Base-by-base conservation (phyloP, 2,797 vertebrate species). In the Antrozous pallidus region DNA sequence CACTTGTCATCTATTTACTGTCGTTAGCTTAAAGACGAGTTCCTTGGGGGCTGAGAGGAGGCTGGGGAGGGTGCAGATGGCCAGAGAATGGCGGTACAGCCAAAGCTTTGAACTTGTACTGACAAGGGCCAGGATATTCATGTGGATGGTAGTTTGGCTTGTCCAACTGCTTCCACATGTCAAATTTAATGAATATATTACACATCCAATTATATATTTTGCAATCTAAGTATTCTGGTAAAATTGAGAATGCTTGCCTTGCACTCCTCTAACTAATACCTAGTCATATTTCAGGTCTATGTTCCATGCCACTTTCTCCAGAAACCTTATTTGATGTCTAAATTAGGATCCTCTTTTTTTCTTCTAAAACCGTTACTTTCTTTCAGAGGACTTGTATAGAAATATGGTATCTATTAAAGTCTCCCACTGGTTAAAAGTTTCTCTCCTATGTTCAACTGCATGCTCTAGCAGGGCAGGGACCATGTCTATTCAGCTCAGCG, bases 281-380 rank as follows among this genome's bases (percentile, higher is more conserved):
- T 22, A 40, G 20, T 47, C 10, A 40, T 47, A 74, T 65, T 54
- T 49, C 54, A 42, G 10, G 22, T 40, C n/a, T 12, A 79, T 71
- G 45, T 12, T 74, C 42, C 77, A n/a, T 18, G 31, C 0, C 3
- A 26, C 13, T 56, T 85, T 51, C 58, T 91, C 65, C 36, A 92
- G 73, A 69, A 74, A 78, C 0, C 8, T 77, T 77, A 33, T 8
- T 17, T 90, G 26, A 40, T 10, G 12, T 95, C 24, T 51, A 82
- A 82, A 82, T 82, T 69, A 67, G 26, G 7, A 24, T 14, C 3
- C 26, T 80, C 36, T 42, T 84, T 77, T 93, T 90, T 40, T 79
- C 12, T 58, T 12, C 74, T 51, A 45, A 22, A 31, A 61, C 8
- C 2, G 28, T 42, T 61, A 5, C n/a, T 92, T 90, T 91, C 49